Percentiles rank a stretch among this genome's conserved stretches.
Conservation (phyloP, 2,797 vertebrate genomes). For the Takifugu rubripes region DNA sequence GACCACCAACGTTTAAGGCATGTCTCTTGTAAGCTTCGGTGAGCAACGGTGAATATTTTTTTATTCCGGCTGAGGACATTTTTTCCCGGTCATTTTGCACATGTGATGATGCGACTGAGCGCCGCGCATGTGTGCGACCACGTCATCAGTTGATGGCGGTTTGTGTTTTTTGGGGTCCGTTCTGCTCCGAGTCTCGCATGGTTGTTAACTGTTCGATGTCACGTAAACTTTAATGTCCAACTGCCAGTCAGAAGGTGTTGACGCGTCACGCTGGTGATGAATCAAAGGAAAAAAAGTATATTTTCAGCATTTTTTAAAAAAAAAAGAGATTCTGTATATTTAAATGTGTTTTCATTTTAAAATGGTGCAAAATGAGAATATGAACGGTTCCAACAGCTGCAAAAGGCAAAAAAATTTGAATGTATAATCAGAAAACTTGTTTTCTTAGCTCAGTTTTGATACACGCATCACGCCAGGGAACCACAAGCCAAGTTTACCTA, state of each 20-base stretch:
- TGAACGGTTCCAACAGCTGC: slow-evolving; percentile 10
- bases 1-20: too few species aligned
- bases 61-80: neutral
- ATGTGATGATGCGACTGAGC: too few species aligned
- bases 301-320: slow-evolving; percentile 67
- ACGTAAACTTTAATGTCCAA: slow-evolving; percentile 36
- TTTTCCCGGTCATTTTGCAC: neutral
- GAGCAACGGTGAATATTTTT: neutral
- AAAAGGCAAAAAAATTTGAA: slow-evolving; percentile 22
- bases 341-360: slow-evolving; percentile 34
- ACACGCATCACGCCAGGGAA: neutral
- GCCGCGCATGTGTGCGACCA: too few species aligned
- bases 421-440: slow-evolving; percentile 19
- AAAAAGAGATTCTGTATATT: slow-evolving; percentile 51
- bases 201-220: slow-evolving; percentile 62
- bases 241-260: slow-evolving; percentile 56
- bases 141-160: too few species aligned
- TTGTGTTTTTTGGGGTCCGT: neutral
- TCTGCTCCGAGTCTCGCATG: slow-evolving; percentile 66
- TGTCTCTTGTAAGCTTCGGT: too few species aligned
- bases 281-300: slow-evolving; percentile 47
- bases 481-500: too few species aligned
- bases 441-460: slow-evolving; percentile 33
- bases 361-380: slow-evolving; percentile 21
- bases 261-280: slow-evolving; percentile 24